A percentile compares a stretch with the other conserved stretches of the same genome.
Evolutionary conservation across 2,113 vertebrate species (phyloP).

Genomic region (Heterotis niloticus): DNA sequence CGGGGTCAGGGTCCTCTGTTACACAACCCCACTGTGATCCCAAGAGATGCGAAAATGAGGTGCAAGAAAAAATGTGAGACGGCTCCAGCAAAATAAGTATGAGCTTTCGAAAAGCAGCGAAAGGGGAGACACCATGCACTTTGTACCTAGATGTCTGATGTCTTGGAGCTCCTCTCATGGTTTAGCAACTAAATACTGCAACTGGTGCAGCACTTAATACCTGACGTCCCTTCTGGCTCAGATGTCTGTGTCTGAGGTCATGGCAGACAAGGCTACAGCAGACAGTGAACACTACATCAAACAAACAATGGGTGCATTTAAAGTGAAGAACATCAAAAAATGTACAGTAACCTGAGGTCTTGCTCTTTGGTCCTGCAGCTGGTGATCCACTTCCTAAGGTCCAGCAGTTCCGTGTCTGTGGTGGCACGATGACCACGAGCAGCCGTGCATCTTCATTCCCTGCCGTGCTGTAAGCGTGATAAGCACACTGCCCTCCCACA

Average conservation of each 20-base stretch:
- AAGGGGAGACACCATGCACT: neutral
- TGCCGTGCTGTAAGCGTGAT: conserved; percentile 52
- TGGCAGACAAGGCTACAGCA: neutral
- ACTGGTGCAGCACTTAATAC: neutral
- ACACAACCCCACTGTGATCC: conserved; percentile 45
- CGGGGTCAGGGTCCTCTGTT: conserved; percentile 54
- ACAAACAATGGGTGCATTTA: neutral
- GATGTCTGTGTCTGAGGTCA: conserved; percentile 10
- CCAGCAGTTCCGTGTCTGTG: neutral
- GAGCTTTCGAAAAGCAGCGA: neutral
- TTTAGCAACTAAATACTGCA: neutral
- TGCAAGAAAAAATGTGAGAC: neutral
- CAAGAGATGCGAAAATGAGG: conserved; percentile 41
- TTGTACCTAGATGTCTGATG: neutral
- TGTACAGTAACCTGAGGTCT: neutral
- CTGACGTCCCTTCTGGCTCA: conserved; percentile 4
- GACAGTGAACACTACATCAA: neutral
- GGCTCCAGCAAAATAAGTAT: neutral
- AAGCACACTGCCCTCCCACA: conserved; percentile 51
- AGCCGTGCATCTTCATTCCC: conserved; percentile 57
- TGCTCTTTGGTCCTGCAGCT: neutral
- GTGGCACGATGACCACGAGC: conserved; percentile 52
- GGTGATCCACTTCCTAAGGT: neutral
- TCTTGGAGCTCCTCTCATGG: neutral
- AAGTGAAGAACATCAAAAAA: neutral